phyloP scores from a whole-genome alignment of 2,113 vertebrate genomes.

The Sorex araneus region DNA sequence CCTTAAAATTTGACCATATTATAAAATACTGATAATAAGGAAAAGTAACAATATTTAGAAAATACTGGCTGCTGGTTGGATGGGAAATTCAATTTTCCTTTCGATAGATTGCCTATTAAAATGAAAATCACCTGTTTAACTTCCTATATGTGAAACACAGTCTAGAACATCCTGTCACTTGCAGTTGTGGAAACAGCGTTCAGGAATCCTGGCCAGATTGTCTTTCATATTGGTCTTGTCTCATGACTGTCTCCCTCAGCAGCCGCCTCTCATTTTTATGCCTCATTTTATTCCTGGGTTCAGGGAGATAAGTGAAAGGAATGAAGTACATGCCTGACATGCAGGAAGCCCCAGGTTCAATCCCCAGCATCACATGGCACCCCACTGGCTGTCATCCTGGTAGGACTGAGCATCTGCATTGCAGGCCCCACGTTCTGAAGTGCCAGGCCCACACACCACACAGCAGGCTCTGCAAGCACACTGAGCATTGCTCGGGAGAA shows the following conservation, averaged over 20 bases:
- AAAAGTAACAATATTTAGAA: constrained; percentile 37
- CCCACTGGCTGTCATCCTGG: too few species aligned
- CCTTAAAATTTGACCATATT: background rate
- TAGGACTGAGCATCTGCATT: too few species aligned
- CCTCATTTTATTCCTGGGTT: too few species aligned
- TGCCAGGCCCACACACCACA: too few species aligned
- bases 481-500: too few species aligned
- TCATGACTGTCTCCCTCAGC: background rate
- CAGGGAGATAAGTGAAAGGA: too few species aligned
- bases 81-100: constrained; percentile 46
- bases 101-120: constrained; percentile 4
- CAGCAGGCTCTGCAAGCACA: too few species aligned
- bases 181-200: constrained; percentile 24
- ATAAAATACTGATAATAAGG: background rate
- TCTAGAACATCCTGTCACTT: constrained; percentile 23
- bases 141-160: background rate
- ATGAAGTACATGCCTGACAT: too few species aligned
- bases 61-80: background rate
- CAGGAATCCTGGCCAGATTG: background rate
- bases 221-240: background rate
- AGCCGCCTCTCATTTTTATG: background rate
- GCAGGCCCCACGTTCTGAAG: too few species aligned
- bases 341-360: background rate
- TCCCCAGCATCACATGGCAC: too few species aligned
- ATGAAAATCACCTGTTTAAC: constrained; percentile 31